Percentiles rank a stretch among this genome's conserved stretches.
These are phyloP conservation scores for Jacana jacana DNA, from an alignment of 2,113 vertebrate genomes.

Conservation along the genomic window DNA sequence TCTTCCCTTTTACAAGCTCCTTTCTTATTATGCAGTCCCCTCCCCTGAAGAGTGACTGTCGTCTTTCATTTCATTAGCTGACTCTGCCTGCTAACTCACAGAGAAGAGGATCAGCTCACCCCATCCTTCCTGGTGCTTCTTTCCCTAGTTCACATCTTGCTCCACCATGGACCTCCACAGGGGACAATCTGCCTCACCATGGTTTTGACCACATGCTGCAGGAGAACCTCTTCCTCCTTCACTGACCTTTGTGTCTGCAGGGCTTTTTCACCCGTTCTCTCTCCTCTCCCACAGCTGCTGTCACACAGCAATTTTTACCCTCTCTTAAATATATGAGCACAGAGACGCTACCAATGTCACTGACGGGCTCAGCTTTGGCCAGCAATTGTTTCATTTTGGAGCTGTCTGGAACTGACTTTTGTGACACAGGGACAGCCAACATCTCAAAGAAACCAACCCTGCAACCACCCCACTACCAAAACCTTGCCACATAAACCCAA, in stretches of 20 bases:
- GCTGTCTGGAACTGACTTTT: neutral
- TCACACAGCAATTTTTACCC: neutral
- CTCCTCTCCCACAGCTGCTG: neutral
- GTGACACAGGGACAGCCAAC: neutral
- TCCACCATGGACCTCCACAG: neutral
- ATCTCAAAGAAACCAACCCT: neutral
- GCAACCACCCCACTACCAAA: neutral
- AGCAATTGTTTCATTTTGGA: accelerated
- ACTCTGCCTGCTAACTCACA: neutral
- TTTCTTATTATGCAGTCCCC: neutral
- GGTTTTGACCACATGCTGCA: neutral
- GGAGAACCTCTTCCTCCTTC: neutral
- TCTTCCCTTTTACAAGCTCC: neutral
- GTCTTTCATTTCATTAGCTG: neutral
- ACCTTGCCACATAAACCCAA: neutral
- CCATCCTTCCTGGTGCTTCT: neutral
- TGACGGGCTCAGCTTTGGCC: neutral
- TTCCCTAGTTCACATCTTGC: neutral
- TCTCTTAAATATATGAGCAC: neutral
- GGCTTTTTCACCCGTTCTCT: neutral
- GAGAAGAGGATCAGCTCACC: neutral
- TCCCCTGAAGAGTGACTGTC: accelerated
- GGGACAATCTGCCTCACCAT: accelerated
- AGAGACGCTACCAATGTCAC: accelerated
- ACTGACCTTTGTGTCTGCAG: neutral